Evolutionary conservation across 2,797 vertebrate species (phyloP), one percentile per base, ranked within the genome.

Genomic region (Sparidentex hasta): DNA sequence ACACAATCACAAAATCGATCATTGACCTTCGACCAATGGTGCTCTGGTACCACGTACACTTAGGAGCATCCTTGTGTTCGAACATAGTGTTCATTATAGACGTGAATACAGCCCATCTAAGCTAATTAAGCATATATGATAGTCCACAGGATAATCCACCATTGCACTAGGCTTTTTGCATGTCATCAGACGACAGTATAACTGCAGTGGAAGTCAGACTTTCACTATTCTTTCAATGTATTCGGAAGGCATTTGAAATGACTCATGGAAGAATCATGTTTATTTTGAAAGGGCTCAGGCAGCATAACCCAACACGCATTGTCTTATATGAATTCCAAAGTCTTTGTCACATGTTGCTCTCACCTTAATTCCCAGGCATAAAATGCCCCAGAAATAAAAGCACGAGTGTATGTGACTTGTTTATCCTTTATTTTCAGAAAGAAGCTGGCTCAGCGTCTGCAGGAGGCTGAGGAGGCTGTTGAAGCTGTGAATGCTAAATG

Each of bases 401-500:
- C 29, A 27, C 17, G 18, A 44, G 11, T 21, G 21, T 20, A 18
- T 38, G 23, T 52, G 7, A 50, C 23, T 43, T 62, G 18, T 44
- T 20, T 51, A 23, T 50, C 3, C 13, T 33, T 33, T 62, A 17
- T 33, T 33, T 62, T 12, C 29, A 83, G 78, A 47, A 84, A 86
- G 58, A 86, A 83, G 93, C 69, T 97, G 94, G 95, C 96, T 0
- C 96, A 96, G 92, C 83, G 97, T 54, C 93, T 97, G 11, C 97
- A 98, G 83, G 97, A 97, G 0, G 96, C 97, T 0, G 97, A 97
- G 84, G 96, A 97, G 86, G 95, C 96, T 0, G 96, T 97, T 59
- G 97, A 97, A 88, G 96, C 96, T 0, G 94, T 95, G 64, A 97
- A 97, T 0, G 96, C 96, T 74, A 98, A 97, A 83, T 97, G 97